Base-by-base conservation (phyloP, 2,888 invertebrate genomes). In the Ramazzottius varieornatus region DNA sequence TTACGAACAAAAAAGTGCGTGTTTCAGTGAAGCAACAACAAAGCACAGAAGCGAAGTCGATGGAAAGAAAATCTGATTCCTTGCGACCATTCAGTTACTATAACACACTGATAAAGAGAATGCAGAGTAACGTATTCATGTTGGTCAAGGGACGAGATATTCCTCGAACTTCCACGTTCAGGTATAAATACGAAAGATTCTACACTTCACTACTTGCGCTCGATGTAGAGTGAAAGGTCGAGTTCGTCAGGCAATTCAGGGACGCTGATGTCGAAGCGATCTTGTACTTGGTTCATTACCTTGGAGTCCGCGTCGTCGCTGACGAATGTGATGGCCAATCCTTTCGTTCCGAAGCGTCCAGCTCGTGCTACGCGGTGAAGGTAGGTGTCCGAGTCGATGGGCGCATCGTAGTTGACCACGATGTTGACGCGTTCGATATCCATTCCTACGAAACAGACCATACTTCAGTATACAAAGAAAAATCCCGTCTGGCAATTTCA, bases 361-460 rank as follows among this genome's bases (percentile, higher is more conserved):
- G 98, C 96, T 4, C n/a, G 24, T 70, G 73, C 71, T 71, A 80
- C 80, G 74, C 98, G 82, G 79, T 98, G 98, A 66, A 99, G 80
- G 74, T 99, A 98, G 0, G 96, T 98, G 73, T 99, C 98, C 0
- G 96, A 94, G 79, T 94, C 92, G 78, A 98, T 96, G 2, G 98
- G 96, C 96, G 98, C 98, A 73, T 99, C 98, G 74, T 99, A 99
- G 78, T 99, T 98, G 76, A 98, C 96, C 1, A 99, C 98, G 75
- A 99, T 98, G 78, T 99, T 98, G 1, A 99, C 98, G 76, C 98
- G 80, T 77, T 99, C 98, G 74, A 98, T 99, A 76, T 99, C 98
- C 94, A 98, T 98, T 68, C 98, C 54, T 54, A 24, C 54, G 8
- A 40, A 40, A 40, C 40, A 20, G 40, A 40, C 40, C 8, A 40